Conservation (phyloP, 2,113 vertebrate species). For the Leucosticte australis region DNA sequence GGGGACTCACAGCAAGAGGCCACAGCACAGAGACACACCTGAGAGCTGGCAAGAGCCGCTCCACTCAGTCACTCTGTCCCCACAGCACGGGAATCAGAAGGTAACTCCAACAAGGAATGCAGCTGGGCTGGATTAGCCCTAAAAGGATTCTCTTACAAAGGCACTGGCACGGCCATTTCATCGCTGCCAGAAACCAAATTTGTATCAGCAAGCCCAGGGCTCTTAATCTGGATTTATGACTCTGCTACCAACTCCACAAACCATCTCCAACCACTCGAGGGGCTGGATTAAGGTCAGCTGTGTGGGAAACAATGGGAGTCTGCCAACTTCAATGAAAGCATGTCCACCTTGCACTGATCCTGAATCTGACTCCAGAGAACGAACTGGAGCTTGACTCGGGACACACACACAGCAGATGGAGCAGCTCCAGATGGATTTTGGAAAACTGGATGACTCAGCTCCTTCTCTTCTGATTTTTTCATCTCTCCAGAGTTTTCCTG, state of each 20-base stretch:
- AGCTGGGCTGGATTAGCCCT: not conserved
- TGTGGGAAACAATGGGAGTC: not conserved
- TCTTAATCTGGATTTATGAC: not conserved
- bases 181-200: not conserved
- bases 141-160: not conserved
- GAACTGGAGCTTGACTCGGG: not conserved
- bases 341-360: not conserved
- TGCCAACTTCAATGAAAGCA: not conserved
- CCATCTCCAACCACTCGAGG: not conserved
- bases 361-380: not conserved
- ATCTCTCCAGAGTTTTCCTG: not conserved
- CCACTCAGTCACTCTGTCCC: not conserved
- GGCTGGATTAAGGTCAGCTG: not conserved
- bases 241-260: not conserved
- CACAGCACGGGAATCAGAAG: not conserved
- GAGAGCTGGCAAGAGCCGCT: not conserved
- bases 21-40: not conserved
- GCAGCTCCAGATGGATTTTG: not conserved
- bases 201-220: not conserved
- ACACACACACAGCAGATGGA: not conserved
- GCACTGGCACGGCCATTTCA: not conserved
- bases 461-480: not conserved
- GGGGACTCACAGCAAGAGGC: not conserved
- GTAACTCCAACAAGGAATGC: rapidly evolving
- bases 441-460: not conserved